Evolutionary conservation across 2,888 invertebrate species (phyloP).

Genomic region (Onthophagus sagittarius): DNA sequence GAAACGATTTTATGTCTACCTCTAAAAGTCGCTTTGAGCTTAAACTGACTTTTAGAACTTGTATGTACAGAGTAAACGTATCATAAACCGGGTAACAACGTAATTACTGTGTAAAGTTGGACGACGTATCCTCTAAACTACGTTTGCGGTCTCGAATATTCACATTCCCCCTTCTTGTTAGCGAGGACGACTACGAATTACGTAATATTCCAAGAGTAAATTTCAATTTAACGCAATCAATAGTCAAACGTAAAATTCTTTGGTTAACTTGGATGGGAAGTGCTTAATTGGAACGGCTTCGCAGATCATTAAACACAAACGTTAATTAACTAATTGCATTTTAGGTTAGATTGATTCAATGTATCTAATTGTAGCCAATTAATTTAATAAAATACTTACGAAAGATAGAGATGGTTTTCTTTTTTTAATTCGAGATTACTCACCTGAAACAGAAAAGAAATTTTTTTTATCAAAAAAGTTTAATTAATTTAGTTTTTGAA

Average conservation of each 20-base stretch:
- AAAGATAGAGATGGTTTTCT: no score
- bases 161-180: neutral
- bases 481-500: no score
- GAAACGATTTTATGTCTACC: no score
- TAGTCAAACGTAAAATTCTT: no score
- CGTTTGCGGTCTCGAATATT: neutral
- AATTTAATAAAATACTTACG: no score
- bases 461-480: no score
- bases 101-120: neutral
- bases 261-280: no score
- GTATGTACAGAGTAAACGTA: neutral
- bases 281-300: no score
- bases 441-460: neutral
- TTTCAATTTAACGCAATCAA: no score
- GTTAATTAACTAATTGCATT: neutral
- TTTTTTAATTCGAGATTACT: neutral
- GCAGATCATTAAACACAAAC: neutral
- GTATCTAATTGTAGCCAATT: no score
- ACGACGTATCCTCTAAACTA: neutral
- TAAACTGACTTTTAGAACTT: neutral
- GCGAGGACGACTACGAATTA: neutral
- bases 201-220: no score
- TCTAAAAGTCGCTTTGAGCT: neutral
- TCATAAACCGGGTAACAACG: neutral
- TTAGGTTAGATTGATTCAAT: neutral